Percentiles rank a stretch among this genome's conserved stretches.
Evolutionary conservation across 2,797 vertebrate species (phyloP).

Genomic region (Catharus ustulatus): DNA sequence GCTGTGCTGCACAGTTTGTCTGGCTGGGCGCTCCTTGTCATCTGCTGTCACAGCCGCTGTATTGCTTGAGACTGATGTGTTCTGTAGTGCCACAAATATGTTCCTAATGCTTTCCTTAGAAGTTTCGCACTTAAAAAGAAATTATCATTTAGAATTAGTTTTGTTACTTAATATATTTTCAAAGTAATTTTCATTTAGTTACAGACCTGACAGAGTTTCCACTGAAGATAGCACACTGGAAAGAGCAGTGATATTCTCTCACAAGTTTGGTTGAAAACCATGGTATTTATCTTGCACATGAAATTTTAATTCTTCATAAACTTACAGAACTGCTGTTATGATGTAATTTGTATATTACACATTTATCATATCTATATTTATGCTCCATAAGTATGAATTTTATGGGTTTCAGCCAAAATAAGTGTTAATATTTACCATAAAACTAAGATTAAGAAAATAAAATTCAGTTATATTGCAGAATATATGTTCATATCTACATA

Average conservation of each 20-base stretch:
- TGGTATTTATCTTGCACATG: background rate
- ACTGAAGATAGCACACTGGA: background rate
- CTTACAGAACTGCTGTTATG: background rate
- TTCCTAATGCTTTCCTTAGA: background rate
- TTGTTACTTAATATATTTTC: background rate
- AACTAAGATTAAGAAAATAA: slow-evolving; percentile 4
- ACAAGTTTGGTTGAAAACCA: background rate
- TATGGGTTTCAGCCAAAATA: background rate
- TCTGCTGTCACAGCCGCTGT: background rate
- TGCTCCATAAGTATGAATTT: background rate
- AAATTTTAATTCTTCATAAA: slow-evolving; percentile 27
- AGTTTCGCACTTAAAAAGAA: background rate
- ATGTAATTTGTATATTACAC: background rate
- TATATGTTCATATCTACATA: background rate
- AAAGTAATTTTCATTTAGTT: background rate
- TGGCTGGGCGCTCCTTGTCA: background rate
- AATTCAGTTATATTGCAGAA: background rate
- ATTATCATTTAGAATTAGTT: background rate
- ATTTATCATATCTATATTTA: slow-evolving; percentile 22
- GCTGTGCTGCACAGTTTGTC: background rate
- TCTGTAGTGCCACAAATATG: background rate
- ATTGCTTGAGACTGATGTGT: background rate
- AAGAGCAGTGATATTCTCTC: background rate
- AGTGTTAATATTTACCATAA: slow-evolving; percentile 42
- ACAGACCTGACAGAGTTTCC: background rate